Evolutionary conservation across 2,888 invertebrate genomes (phyloP), one percentile per base, ranked within the genome.

Genomic region (Acronicta psi): DNA sequence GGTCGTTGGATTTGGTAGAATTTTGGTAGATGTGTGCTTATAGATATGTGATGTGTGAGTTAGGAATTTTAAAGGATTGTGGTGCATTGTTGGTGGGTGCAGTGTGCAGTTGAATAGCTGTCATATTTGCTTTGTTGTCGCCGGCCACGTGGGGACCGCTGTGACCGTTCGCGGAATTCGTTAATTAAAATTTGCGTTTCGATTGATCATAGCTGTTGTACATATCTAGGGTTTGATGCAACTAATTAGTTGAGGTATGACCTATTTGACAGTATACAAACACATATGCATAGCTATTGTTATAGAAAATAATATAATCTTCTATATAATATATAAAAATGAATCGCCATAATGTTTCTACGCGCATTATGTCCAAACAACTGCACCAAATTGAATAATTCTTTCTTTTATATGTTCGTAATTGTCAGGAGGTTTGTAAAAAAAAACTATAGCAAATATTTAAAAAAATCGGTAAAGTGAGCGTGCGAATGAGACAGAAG

Each of bases 111-210:
- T 84, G 83, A 86, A 91, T 90, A 83, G 79, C 80, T 87, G 81
- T 82, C 87, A 85, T 89, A 82, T 75, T 85, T 87, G 83, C 87
- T 91, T 90, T 91, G 89, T 85, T 78, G 69, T 53, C 52, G 25
- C 37, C 61, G 70, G 63, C 65, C 54, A 62, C 51, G 82, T 62
- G 85, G 83, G 75, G 72, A 62, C 56, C 49, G 64, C 67, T 73
- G 61, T 85, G 85, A 85, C 84, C 82, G 83, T 70, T 80, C 63
- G 63, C 50, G 66, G 88, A 85, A 89, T 90, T 85, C 72, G 79
- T 83, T 90, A 83, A 91, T 90, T 88, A 89, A 89, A 88, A 75
- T 84, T 84, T 75, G 69, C 59, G 66, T 75, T 85, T 77, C 68
- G 70, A 85, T 83, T 85, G 80, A 79, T 79, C 80, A 75, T 79